Evolutionary conservation across 2,113 vertebrate species (phyloP), one percentile per base, ranked within the genome.

Genomic region (Chloropsis hardwickii): DNA sequence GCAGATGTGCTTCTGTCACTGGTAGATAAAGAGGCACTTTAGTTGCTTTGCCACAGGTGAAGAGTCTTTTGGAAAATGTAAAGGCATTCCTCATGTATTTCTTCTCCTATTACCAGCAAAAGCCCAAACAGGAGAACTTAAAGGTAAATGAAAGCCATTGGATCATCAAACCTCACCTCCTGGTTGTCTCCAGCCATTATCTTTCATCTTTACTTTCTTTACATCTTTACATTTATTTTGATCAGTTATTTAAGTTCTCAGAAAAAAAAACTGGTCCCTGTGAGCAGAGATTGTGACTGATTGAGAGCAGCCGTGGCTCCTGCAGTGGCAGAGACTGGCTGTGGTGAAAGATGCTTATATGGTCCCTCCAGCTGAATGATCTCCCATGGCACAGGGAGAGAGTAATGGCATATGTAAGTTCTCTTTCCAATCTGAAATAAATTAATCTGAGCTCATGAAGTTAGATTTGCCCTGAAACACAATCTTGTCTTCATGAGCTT

Each of bases 21-120:
- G n/a, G 51, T 14, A 88, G 84, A 94, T 93, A 90, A 96, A 95
- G 74, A 67, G 67, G 25, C 58, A 94, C 50, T 88, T 91, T 45
- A 62, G 33, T 15, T 71, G 21, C 47, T 86, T 80, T 94, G 60
- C 64, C 51, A 93, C 83, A 88, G 80, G 80, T 88, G 44, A 92
- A 81, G 64, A 72, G 27, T 58, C 47, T 88, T 87, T 85, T 73
- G 58, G 35, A 91, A 94, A 61, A 33, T 69, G 17, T 44, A 77
- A 85, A 90, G 62, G 45, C 51, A 62, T 81, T 79, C 54, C 56
- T 47, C 24, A 17, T 2, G 9, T 47, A 83, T 86, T 93, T 91
- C 54, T 72, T 69, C 64, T 83, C 31, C 5, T 3, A 64, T 71
- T 92, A 16, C 44, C 74, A 93, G 29, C 22, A 82, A 76, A 96